phyloP scores from a whole-genome alignment of 2,113 vertebrate genomes.

The Psettodes erumei region DNA sequence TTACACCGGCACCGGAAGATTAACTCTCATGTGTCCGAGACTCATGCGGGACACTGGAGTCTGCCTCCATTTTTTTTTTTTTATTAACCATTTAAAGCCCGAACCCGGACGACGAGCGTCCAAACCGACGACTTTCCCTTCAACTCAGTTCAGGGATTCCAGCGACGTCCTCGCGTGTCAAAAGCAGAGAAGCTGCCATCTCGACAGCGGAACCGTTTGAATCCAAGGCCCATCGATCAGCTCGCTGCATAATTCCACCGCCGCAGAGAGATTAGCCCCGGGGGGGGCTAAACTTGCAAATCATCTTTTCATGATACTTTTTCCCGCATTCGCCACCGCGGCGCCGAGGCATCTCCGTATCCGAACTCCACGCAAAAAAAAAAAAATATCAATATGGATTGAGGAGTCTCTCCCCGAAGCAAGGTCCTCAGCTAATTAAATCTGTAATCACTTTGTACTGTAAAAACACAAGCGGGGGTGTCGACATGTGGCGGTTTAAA shows the following conservation, averaged over 20 bases:
- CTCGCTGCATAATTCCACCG: conserved; percentile 58
- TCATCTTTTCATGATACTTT: conserved; percentile 64
- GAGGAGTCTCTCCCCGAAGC: conserved; percentile 76
- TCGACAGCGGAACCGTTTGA: conserved; percentile 52
- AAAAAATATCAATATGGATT: conserved; percentile 81
- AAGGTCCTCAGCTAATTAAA: conserved; percentile 81
- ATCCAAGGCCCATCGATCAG: conserved; percentile 56
- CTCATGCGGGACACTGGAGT: neutral
- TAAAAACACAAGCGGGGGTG: conserved; percentile 69
- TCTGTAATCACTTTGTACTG: conserved; percentile 79
- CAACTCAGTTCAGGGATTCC: too few relatives aligned
- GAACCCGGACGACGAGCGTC: too few relatives aligned
- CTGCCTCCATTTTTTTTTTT: neutral
- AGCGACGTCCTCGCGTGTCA: conserved; percentile 28
- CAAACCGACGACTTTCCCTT: neutral
- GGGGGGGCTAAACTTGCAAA: conserved; percentile 67
- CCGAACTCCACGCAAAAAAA: conserved; percentile 59
- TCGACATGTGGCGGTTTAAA: conserved; percentile 55
- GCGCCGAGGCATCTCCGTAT: conserved; percentile 41
- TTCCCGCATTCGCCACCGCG: conserved; percentile 51
- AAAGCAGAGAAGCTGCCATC: conserved; percentile 32
- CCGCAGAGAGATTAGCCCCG: conserved; percentile 61
- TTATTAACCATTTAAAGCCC: neutral
- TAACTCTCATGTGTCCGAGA: neutral
- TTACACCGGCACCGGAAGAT: neutral